These are phyloP conservation scores for Physocephala rufipes DNA, from an alignment of 2,888 invertebrate species.

Conservation along the genomic window DNA sequence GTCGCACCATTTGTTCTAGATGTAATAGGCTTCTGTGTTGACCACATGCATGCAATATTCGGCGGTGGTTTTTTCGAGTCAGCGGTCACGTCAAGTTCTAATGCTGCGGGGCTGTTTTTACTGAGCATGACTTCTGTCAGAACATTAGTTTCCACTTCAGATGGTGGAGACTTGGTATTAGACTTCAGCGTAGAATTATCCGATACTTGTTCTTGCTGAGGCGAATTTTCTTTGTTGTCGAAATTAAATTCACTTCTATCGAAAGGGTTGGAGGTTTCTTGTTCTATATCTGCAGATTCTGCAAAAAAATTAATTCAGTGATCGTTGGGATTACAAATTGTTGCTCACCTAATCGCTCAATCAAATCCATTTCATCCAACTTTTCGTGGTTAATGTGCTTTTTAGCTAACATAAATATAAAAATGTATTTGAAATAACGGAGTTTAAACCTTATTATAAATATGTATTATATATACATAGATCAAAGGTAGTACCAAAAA, in stretches of 20 bases:
- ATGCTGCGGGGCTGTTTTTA: neutral
- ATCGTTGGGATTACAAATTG: neutral
- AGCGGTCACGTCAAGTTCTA: slow-evolving; percentile 9
- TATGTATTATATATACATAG: neutral
- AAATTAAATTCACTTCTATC: neutral
- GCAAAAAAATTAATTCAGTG: neutral
- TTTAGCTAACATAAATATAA: slow-evolving; percentile 39
- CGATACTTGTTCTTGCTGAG: neutral
- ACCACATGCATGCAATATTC: slow-evolving; percentile 47
- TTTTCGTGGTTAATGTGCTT: slow-evolving; percentile 50
- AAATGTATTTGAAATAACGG: slow-evolving; percentile 25
- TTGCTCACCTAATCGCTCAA: slow-evolving; percentile 45
- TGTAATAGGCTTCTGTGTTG: slow-evolving; percentile 37
- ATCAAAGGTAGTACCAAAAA: slow-evolving; percentile 52
- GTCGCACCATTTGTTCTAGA: slow-evolving; percentile 8
- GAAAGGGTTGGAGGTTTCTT: neutral
- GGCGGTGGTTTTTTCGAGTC: slow-evolving; percentile 27
- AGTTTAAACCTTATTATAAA: neutral
- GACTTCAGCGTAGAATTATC: too few species aligned
- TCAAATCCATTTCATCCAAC: slow-evolving; percentile 41
- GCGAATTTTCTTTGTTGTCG: slow-evolving; percentile 27
- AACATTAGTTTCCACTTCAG: too few species aligned
- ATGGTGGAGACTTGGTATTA: too few species aligned
- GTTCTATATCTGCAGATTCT: slow-evolving; percentile 19
- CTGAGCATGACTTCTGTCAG: too few species aligned